Evolutionary conservation across 1,140 invertebrate genomes (phyloP), one percentile per base, ranked within the genome.

Genomic region (Eumaeus atala): DNA sequence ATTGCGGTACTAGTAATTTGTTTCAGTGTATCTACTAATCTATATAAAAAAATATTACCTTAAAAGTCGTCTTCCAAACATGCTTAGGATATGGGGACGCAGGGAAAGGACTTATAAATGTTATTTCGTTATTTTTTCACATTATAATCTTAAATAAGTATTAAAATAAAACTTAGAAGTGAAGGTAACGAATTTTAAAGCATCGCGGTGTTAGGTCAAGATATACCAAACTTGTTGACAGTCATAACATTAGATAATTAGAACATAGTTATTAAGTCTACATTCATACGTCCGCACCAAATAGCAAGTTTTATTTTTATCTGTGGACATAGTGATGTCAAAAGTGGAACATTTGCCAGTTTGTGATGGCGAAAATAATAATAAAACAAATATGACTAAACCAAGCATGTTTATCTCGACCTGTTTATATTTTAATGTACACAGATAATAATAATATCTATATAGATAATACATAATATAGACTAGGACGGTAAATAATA

Each of bases 31-130:
- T 17, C 14, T 36, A 14, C 33, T 44, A 42, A 33, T 28, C 42
- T 55, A 56, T 48, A 37, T 35, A 67, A 74, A 73, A 67, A 66
- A 73, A 75, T 69, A 72, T 82, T 81, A 81, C 78, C 81, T 82
- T 68, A 47, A 56, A 62, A 49, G 67, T 72, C 70, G 58, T 77
- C 78, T 75, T 78, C 78, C 73, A 67, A 77, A 74, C 78, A 84
- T 82, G 77, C 81, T 76, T 70, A 60, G 57, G 74, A 70, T 74
- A 67, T 56, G 35, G 74, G 70, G 65, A 35, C 55, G 56, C 48
- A 50, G 56, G 80, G 66, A 69, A 53, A 56, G 77, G 66, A 61
- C 59, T 44, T 61, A 34, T 52, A 51, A 49, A 55, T 59, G 61
- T 57, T 48, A 44, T 51, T 28, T 44, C 21, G 52, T 53, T 61